phyloP scores from a whole-genome alignment of 1,140 invertebrate genomes.

The Caenorhabditis remanei region DNA sequence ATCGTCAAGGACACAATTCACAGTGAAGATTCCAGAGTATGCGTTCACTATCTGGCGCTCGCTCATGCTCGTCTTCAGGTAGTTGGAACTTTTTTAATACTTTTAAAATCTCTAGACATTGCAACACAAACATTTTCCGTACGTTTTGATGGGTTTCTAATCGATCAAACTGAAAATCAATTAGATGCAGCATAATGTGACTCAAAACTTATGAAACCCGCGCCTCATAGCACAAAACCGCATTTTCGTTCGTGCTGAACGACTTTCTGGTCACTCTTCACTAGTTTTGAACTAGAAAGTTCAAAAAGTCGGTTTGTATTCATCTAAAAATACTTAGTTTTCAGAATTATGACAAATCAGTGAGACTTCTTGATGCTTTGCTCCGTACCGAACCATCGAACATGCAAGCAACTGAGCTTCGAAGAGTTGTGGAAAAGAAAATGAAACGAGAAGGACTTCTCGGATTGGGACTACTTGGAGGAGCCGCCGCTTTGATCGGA shows the following conservation, averaged over 20 bases:
- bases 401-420: conserved; percentile 5
- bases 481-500: background rate
- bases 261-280: too few relatives aligned
- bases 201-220: too few relatives aligned
- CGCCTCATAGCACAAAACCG: too few relatives aligned
- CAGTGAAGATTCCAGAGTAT: conserved; percentile 10
- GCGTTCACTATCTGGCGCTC: conserved; percentile 2
- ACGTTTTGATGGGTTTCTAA: too few relatives aligned
- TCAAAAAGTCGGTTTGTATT: too few relatives aligned
- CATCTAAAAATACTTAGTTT: background rate
- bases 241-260: too few relatives aligned
- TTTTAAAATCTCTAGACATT: too few relatives aligned
- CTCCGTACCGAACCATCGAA: conserved; percentile 13
- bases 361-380: background rate
- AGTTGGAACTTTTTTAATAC: background rate
- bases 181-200: too few relatives aligned
- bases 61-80: conserved; percentile 36
- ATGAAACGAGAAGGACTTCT: conserved; percentile 25
- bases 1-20: background rate
- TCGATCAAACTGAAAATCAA: too few relatives aligned
- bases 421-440: conserved; percentile 28
- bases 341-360: conserved; percentile 28
- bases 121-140: too few relatives aligned
- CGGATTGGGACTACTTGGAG: background rate
- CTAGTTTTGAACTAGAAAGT: too few relatives aligned